Conservation (phyloP, 2,888 invertebrate species). For the Stenotaenia linearis region DNA sequence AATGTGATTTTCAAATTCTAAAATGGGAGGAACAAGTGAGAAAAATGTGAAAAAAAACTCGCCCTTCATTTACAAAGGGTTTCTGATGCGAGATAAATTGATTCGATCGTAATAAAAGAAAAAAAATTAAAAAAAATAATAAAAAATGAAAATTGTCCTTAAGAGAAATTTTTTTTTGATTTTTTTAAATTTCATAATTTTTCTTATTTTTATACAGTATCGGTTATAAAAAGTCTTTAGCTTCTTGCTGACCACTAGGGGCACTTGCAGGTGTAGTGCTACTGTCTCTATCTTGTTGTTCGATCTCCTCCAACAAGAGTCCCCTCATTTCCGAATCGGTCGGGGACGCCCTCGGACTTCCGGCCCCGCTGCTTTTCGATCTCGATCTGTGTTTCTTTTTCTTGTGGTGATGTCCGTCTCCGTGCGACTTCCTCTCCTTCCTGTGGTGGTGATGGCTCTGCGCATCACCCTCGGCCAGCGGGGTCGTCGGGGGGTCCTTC, state of each 20-base stretch:
- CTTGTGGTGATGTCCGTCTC: slow-evolving; percentile 6
- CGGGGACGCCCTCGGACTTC: slow-evolving; percentile 48
- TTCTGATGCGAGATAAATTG: background rate
- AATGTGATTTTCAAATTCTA: background rate
- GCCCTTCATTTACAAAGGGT: background rate
- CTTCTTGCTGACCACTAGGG: slow-evolving; percentile 2
- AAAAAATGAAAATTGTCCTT: background rate
- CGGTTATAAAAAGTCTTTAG: slow-evolving; percentile 28
- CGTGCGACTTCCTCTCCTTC: background rate
- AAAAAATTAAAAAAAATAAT: background rate
- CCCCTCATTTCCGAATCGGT: slow-evolving; percentile 53
- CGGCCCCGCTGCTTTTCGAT: slow-evolving; percentile 36
- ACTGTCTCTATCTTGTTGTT: slow-evolving; percentile 52
- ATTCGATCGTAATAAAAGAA: background rate
- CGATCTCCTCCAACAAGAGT: slow-evolving; percentile 46
- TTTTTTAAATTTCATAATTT: background rate
- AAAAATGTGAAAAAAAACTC: background rate
- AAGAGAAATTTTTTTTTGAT: slow-evolving; percentile 7
- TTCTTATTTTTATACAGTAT: background rate
- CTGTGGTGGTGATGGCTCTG: background rate
- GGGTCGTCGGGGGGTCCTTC: background rate
- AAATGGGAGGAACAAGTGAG: slow-evolving; percentile 8
- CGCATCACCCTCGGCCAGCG: background rate
- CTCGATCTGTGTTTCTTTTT: slow-evolving; percentile 30
- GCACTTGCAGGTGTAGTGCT: slow-evolving; percentile 29